Conservation (phyloP, 2,888 invertebrate genomes). For the Schrankia costaestrigalis region DNA sequence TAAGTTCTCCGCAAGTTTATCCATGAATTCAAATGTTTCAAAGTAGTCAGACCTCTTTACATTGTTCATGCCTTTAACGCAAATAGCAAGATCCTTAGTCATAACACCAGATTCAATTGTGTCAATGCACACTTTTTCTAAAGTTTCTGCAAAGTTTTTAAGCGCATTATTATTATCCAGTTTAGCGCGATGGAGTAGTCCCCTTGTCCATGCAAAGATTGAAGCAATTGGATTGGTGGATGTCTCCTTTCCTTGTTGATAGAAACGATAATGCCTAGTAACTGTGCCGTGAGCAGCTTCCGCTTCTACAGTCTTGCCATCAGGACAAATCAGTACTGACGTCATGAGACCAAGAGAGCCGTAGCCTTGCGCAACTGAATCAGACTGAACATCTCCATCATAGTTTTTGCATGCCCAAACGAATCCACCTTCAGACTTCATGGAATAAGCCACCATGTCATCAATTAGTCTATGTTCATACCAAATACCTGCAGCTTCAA, state of each 20-base stretch:
- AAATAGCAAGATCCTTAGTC: conserved; percentile 99
- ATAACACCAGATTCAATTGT: conserved; percentile 97
- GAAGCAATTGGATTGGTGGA: conserved; percentile 99
- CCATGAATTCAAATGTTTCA: conserved; percentile 98
- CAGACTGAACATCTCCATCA: conserved; percentile 99
- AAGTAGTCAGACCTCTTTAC: conserved; percentile 91
- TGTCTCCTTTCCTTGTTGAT: conserved; percentile 97
- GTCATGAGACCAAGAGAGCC: conserved; percentile 99
- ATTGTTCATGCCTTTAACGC: conserved; percentile 95
- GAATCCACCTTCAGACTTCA: conserved; percentile 99
- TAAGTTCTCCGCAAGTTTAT: conserved; percentile 96
- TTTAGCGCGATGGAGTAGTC: conserved; percentile 95
- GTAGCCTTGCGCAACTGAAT: conserved; percentile 98
- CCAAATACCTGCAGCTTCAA: conserved; percentile 94
- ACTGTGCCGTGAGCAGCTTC: conserved; percentile 99
- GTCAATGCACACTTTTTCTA: conserved; percentile 95
- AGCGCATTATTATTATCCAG: conserved; percentile 91
- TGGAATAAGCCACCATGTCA: conserved; percentile 99
- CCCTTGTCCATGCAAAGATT: conserved; percentile 99
- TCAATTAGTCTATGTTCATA: conserved; percentile 99
- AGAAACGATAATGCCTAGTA: conserved; percentile 92
- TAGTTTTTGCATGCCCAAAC: conserved; percentile 99
- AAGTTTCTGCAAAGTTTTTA: conserved; percentile 88
- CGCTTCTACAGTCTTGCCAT: conserved; percentile 98
- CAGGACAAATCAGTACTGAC: conserved; percentile 97